Base-by-base conservation (phyloP, 2,797 vertebrate species). In the Halcyon badia region DNA sequence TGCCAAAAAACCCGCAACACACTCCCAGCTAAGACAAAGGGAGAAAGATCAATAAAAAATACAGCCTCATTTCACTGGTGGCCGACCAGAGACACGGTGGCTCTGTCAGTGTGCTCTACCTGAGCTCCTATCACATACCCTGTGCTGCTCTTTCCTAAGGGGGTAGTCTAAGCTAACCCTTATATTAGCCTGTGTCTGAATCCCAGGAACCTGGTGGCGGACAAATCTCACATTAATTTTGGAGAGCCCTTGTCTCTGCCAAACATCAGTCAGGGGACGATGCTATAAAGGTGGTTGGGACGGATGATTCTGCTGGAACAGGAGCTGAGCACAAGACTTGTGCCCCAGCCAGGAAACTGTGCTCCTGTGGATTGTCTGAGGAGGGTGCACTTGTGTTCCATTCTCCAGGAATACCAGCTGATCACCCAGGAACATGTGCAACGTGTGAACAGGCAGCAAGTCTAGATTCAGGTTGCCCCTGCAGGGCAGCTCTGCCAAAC, bases 91-190 rank as follows among this genome's bases (percentile, higher is more conserved):
- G 54, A 15, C 16, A 17, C 13, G 5, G 51, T 11, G 33, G 39
- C 9, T 68, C n/a, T 6, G 16, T 9, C 28, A 26, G 0, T 0
- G 4, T 68, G 37, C n/a, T 60, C 28, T 30, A n/a, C 14, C 24
- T 30, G 22, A 71, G 17, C 52, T 83, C 39, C 52, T 35, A 1
- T 4, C 52, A 26, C 42, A 3, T 8, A 35, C 44, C 44, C 61
- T 17, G 39, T 79, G 51, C 10, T 84, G 44, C 17, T 51, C 4
- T 60, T 66, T 46, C 60, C 30, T 1, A 2, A 31, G 57, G 49
- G 35, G n/a, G 10, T 33, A 78, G 48, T 28, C 44, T 71, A 39
- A 75, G 19, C 31, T 42, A 66, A 33, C 8, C 5, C 35, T n/a
- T 42, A 11, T 6, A 39, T 64, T 44, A 75, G 13, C 35, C 41